Percentiles rank a stretch among this genome's conserved stretches.
Conservation (phyloP, 2,797 vertebrate genomes). For the Chloroceryle amazona region DNA sequence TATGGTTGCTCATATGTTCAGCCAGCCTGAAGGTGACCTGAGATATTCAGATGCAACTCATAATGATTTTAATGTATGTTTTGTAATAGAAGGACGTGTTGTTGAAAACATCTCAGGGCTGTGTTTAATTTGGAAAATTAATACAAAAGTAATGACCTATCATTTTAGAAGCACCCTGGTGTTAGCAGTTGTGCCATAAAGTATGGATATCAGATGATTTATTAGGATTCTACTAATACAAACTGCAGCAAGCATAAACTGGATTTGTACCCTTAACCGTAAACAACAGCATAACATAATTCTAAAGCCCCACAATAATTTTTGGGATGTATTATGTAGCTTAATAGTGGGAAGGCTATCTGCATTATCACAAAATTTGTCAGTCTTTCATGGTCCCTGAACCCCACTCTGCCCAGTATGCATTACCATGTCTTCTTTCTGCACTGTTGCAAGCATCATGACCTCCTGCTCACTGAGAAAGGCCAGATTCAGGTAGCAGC, state of each 20-base stretch:
- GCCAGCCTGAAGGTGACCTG: neutral
- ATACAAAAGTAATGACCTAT: neutral
- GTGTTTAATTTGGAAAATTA: neutral
- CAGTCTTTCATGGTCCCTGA: neutral
- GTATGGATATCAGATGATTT: neutral
- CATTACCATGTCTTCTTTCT: neutral
- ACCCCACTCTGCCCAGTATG: neutral
- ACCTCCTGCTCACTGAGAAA: neutral
- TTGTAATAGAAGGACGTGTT: neutral
- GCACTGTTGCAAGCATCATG: neutral
- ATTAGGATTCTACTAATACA: neutral
- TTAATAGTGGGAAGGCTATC: neutral
- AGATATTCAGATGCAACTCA: neutral
- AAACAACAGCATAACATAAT: neutral
- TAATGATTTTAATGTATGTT: neutral
- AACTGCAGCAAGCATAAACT: neutral
- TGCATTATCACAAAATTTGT: neutral
- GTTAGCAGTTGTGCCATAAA: neutral
- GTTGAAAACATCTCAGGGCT: neutral
- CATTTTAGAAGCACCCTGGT: neutral
- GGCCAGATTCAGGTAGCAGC: neutral
- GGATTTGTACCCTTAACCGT: neutral
- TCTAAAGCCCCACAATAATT: rapidly evolving
- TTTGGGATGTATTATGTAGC: neutral
- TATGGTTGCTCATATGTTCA: neutral